Evolutionary conservation across 2,113 vertebrate species (phyloP).

Genomic region (Sterna hirundo): DNA sequence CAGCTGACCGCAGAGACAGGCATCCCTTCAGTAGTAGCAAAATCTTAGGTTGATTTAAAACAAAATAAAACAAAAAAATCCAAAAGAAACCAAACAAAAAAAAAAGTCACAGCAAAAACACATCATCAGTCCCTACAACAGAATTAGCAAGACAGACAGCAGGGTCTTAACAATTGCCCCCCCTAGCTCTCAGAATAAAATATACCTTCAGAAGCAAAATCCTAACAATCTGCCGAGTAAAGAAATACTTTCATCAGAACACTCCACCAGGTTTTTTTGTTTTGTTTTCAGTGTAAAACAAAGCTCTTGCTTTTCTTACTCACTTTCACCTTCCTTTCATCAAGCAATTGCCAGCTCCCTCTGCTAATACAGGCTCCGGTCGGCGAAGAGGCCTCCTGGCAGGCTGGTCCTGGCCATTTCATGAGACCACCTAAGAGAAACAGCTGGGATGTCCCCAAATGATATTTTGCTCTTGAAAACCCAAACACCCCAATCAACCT

Average conservation of each 20-base stretch:
- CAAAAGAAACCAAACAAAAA: neutral
- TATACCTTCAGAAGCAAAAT: neutral
- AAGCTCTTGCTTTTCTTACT: neutral
- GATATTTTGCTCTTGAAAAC: neutral
- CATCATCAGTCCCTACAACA: neutral
- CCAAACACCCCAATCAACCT: accelerated
- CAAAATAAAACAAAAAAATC: neutral
- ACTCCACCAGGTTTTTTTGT: neutral
- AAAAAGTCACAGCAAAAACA: neutral
- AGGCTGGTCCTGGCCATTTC: neutral
- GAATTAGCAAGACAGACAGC: too few species aligned
- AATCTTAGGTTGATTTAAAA: neutral
- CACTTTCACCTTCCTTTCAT: neutral
- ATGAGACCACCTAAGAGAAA: neutral
- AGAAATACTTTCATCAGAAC: neutral
- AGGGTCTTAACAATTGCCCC: neutral
- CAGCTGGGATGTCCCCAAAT: neutral
- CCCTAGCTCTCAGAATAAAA: neutral
- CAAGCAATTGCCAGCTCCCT: neutral
- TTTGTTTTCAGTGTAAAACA: neutral
- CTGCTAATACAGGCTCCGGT: neutral
- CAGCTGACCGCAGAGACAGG: accelerated
- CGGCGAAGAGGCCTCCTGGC: neutral
- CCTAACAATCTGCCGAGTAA: neutral
- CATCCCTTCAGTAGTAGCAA: neutral